Conservation (phyloP, 2,888 invertebrate species). For the Drosophila neonasuta region DNA sequence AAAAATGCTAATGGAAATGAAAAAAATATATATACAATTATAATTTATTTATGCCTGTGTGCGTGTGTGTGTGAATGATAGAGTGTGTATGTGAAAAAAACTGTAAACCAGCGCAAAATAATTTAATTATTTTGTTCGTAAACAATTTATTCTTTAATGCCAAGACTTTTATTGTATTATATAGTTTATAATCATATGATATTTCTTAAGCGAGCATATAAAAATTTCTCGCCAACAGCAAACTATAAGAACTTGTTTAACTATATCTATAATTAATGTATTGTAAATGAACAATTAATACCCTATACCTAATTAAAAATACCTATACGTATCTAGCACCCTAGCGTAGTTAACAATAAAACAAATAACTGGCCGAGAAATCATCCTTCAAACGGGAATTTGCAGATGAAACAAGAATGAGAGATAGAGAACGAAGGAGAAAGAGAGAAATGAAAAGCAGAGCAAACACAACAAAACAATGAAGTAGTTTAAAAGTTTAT, state of each 20-base stretch:
- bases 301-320: slow-evolving; percentile 54
- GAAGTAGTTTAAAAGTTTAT: slow-evolving; percentile 56
- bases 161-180: slow-evolving; percentile 75
- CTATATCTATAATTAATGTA: slow-evolving; percentile 48
- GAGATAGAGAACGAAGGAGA: background rate
- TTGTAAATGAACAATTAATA: slow-evolving; percentile 56
- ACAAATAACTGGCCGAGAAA: slow-evolving; percentile 15
- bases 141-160: slow-evolving; percentile 59
- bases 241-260: slow-evolving; percentile 54
- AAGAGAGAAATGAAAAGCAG: background rate
- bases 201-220: slow-evolving; percentile 39
- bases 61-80: background rate
- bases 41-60: slow-evolving; percentile 51
- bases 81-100: slow-evolving; percentile 42
- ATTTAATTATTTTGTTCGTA: slow-evolving; percentile 79
- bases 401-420: background rate
- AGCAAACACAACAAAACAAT: slow-evolving; percentile 48
- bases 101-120: slow-evolving; percentile 77
- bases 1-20: slow-evolving; percentile 6
- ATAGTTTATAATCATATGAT: slow-evolving; percentile 49
- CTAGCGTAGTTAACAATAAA: slow-evolving; percentile 66
- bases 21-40: slow-evolving; percentile 32
- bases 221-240: slow-evolving; percentile 48
- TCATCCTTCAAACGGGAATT: background rate
- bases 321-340: slow-evolving; percentile 67